Evolutionary conservation across 2,113 vertebrate species (phyloP).

Genomic region (Triplophysa rosa): DNA sequence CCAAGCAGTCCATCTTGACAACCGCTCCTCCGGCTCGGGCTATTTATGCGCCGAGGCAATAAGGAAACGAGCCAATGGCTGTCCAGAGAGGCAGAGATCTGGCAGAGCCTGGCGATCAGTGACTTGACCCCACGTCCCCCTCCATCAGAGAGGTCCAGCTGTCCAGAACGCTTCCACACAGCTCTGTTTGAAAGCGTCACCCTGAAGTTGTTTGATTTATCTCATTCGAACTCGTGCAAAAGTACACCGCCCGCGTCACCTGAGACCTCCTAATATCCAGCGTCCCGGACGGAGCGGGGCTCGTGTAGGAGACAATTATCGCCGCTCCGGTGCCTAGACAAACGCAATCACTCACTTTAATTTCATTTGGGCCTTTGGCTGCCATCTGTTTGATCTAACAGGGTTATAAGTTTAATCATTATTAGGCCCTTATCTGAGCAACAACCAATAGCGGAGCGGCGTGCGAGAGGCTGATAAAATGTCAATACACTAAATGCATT

Average conservation of each 20-base stretch:
- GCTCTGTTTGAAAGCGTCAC: slow-evolving; percentile 27
- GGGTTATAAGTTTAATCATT: slow-evolving; percentile 63
- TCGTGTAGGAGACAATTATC: slow-evolving; percentile 57
- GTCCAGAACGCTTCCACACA: slow-evolving; percentile 13
- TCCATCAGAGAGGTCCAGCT: slow-evolving; percentile 23
- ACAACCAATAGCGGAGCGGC: slow-evolving; percentile 44
- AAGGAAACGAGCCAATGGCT: slow-evolving; percentile 19
- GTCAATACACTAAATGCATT: slow-evolving; percentile 52
- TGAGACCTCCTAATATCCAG: slow-evolving; percentile 32
- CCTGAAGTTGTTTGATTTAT: slow-evolving; percentile 29
- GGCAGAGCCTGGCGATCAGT: not conserved
- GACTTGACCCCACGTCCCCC: slow-evolving; percentile 10
- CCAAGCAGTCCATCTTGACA: not conserved
- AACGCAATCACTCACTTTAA: slow-evolving; percentile 70
- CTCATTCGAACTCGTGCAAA: slow-evolving; percentile 30
- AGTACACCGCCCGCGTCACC: slow-evolving; percentile 32
- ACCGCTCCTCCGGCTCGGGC: slow-evolving; percentile 12
- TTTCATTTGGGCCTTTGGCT: slow-evolving; percentile 68
- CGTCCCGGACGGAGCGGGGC: slow-evolving; percentile 15
- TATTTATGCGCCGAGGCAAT: not conserved
- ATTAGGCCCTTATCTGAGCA: slow-evolving; percentile 57
- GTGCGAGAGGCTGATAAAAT: slow-evolving; percentile 50
- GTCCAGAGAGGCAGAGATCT: not conserved
- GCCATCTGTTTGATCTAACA: slow-evolving; percentile 68
- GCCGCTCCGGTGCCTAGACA: slow-evolving; percentile 66